Conservation (phyloP, 2,888 invertebrate genomes). For the Clepsis dumicolana region DNA sequence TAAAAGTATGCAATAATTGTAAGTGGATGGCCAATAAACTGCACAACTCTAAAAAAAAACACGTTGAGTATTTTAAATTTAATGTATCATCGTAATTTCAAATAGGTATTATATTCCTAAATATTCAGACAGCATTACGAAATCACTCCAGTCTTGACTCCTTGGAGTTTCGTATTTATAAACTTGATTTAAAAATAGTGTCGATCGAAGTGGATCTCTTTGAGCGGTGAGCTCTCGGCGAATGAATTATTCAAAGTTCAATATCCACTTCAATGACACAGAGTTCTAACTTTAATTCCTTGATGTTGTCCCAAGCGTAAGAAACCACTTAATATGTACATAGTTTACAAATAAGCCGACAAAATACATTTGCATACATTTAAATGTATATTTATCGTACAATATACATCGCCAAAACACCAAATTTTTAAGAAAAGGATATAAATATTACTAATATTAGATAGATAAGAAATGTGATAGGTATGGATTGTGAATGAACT, state of each 20-base stretch:
- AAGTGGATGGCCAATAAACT: constrained; percentile 23
- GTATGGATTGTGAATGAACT: constrained; percentile 8
- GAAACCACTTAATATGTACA: constrained; percentile 22
- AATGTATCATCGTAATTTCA: constrained; percentile 2
- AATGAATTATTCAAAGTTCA: neutral
- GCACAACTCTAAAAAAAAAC: constrained; percentile 25
- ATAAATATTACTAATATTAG: constrained; percentile 13
- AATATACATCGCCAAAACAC: constrained; percentile 29
- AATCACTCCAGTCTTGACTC: constrained; percentile 16
- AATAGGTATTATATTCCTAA: constrained; percentile 8
- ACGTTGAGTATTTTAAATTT: constrained; percentile 10
- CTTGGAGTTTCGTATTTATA: constrained; percentile 11
- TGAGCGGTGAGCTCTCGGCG: neutral
- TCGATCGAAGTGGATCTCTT: neutral
- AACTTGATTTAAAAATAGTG: constrained; percentile 3
- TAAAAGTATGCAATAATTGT: neutral
- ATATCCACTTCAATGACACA: neutral
- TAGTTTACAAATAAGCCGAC: constrained; percentile 10
- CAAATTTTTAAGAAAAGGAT: constrained; percentile 16
- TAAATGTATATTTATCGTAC: neutral
- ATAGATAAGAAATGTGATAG: constrained; percentile 33
- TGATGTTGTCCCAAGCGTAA: constrained; percentile 1
- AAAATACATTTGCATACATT: constrained; percentile 19
- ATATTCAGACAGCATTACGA: constrained; percentile 22
- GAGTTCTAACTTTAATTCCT: constrained; percentile 2